A percentile compares a stretch with the other conserved stretches of the same genome.
These are phyloP conservation scores for Philaenus spumarius DNA, from an alignment of 1,140 invertebrate species.

Conservation along the genomic window DNA sequence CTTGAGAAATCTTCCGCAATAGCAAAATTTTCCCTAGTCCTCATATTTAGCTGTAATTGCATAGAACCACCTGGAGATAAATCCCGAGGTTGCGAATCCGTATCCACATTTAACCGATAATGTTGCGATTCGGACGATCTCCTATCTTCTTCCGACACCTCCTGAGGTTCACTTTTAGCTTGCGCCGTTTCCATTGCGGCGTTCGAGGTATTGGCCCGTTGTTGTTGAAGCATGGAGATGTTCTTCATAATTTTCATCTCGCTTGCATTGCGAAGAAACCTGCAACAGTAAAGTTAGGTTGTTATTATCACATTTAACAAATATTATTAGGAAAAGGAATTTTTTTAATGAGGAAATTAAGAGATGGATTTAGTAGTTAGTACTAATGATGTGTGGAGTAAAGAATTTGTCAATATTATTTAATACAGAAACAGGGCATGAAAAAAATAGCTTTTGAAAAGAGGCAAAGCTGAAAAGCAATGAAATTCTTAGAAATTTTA, in stretches of 20 bases:
- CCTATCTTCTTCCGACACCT: not conserved
- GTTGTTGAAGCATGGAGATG: slow-evolving; percentile 4
- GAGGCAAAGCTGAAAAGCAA: too few relatives aligned
- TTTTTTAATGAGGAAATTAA: not conserved
- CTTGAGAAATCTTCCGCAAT: slow-evolving; percentile 8
- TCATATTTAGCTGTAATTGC: slow-evolving; percentile 23
- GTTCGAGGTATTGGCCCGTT: slow-evolving; percentile 7
- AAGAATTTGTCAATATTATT: not conserved
- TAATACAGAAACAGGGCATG: not conserved
- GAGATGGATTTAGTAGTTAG: not conserved
- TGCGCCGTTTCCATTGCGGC: not conserved
- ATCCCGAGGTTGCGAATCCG: slow-evolving; percentile 5
- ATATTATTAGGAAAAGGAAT: not conserved
- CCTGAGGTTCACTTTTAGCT: not conserved
- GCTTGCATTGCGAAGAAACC: slow-evolving; percentile 4
- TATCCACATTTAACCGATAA: not conserved
- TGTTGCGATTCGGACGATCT: not conserved
- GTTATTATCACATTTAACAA: too few relatives aligned
- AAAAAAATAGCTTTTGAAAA: not conserved
- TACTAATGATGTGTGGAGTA: not conserved
- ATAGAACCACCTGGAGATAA: slow-evolving; percentile 15
- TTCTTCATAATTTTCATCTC: slow-evolving; percentile 13
- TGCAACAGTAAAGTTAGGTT: too few relatives aligned
- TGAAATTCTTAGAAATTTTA: too few relatives aligned
- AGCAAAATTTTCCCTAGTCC: too few relatives aligned